Evolutionary conservation across 2,888 invertebrate species (phyloP), one percentile per base, ranked within the genome.

Genomic region (Drosophila barbarae): DNA sequence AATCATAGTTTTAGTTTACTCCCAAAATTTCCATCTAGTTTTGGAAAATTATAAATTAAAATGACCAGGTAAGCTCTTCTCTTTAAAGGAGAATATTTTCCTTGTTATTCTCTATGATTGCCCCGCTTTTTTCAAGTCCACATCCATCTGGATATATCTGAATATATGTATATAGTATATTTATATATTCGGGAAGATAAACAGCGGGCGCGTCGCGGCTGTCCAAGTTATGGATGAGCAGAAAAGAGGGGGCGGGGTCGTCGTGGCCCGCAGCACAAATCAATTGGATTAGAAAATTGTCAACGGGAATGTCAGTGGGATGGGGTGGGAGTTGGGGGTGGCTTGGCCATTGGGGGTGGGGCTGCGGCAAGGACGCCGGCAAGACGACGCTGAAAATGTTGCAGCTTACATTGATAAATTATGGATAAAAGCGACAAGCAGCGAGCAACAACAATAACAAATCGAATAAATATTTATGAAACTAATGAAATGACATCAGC

Each of bases 381-480:
- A 41, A 41, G 38, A 36, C 65, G 66, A 38, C 53, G 61, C 59
- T 69, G 65, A 35, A 72, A 77, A 80, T 74, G 73, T 78, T 57
- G 64, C 51, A 81, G 76, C 76, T 81, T 76, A 78, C 73, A 76
- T 81, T 76, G 79, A 78, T 84, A 78, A 84, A 81, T 84, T 78
- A 76, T 78, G 84, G 71, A 84, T 81, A 68, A 68, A 61, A 72
- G 72, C 79, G 71, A 67, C 74, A 72, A 63, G 55, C 53, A 47
- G 58, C 28, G 41, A 58, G 50, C 66, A 65, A 56, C 60, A 64
- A 67, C 61, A 78, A 64, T 52, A 77, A 58, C 58, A 64, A 76
- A 79, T 82, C 83, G 77, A 82, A 82, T 84, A 84, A 82, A 79
- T 79, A 79, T 79, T 79, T 79, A 79, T 82, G 85, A 82, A 84